Evolutionary conservation across 2,113 vertebrate species (phyloP).

Genomic region (Anas platyrhynchos): DNA sequence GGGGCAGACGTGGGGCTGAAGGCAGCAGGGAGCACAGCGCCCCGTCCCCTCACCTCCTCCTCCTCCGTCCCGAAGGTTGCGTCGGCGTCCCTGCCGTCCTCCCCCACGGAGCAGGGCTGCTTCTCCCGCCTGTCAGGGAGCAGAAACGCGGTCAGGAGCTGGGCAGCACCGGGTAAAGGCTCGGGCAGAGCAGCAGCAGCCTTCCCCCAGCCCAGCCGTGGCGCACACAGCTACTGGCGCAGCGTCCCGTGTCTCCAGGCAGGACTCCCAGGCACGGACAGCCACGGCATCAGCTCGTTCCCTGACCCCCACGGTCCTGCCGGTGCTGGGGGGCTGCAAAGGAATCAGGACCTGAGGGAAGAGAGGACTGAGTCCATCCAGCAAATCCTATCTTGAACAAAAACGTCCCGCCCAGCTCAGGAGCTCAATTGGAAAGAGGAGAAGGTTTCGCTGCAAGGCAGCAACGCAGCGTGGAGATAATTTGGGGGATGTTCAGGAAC

Average conservation of each 20-base stretch:
- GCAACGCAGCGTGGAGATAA: neutral
- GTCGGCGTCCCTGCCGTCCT: neutral
- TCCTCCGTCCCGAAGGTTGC: neutral
- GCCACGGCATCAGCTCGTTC: rapidly evolving
- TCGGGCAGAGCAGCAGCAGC: too few species aligned
- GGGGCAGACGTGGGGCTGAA: neutral
- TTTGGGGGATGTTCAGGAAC: rapidly evolving
- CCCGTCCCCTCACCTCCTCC: constrained; percentile 65
- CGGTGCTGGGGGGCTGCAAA: neutral
- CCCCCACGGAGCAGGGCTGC: constrained; percentile 49
- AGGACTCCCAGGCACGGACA: too few species aligned
- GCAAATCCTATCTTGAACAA: neutral
- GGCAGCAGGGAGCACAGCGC: neutral
- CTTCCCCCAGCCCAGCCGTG: neutral
- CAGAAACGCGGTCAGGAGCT: neutral
- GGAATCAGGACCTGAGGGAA: neutral
- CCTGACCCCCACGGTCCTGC: rapidly evolving
- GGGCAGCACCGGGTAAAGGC: neutral
- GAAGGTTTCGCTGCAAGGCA: neutral
- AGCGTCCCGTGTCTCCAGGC: neutral
- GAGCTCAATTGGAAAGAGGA: too few species aligned
- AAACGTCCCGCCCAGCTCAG: rapidly evolving
- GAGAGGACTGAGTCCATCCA: neutral
- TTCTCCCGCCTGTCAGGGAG: constrained; percentile 70
- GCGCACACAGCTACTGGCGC: neutral